Percentiles rank a stretch among this genome's conserved stretches.
These are phyloP conservation scores for Iphiclides podalirius DNA, from an alignment of 2,888 invertebrate species.

Conservation along the genomic window DNA sequence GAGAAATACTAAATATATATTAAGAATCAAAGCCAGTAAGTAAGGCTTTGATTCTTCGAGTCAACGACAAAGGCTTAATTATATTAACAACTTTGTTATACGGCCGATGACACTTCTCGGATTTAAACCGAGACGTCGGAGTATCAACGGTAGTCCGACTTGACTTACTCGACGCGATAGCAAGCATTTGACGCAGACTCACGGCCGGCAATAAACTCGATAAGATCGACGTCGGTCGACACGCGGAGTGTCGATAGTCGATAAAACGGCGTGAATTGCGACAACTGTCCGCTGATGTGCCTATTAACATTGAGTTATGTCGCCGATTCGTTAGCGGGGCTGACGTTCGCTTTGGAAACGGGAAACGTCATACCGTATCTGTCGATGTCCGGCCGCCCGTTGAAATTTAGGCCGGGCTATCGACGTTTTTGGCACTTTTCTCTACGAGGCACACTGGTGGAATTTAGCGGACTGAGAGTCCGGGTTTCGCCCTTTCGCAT, in stretches of 20 bases:
- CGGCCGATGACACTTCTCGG: not conserved
- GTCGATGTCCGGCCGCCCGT: too few species aligned
- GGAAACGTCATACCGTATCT: too few species aligned
- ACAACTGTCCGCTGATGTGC: conserved; percentile 52
- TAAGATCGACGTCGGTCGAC: conserved; percentile 44
- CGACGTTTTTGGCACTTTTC: too few species aligned
- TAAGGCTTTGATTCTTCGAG: too few species aligned
- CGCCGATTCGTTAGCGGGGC: conserved; percentile 9
- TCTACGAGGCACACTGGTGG: too few species aligned
- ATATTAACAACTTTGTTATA: too few species aligned
- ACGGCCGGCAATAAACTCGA: conserved; percentile 56
- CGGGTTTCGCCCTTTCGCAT: too few species aligned
- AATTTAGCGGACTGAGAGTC: too few species aligned
- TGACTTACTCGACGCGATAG: conserved; percentile 60
- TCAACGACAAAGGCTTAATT: too few species aligned
- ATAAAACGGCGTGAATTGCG: conserved; percentile 61
- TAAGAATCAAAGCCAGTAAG: too few species aligned
- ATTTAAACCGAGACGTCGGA: conserved; percentile 41
- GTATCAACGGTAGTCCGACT: conserved; percentile 57
- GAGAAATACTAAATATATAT: too few species aligned
- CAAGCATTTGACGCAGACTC: conserved; percentile 42
- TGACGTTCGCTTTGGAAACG: not conserved
- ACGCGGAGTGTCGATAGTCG: conserved; percentile 61
- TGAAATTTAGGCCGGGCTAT: not conserved
- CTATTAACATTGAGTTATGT: conserved; percentile 57